A percentile compares a stretch with the other conserved stretches of the same genome.
phyloP scores from a whole-genome alignment of 1,140 invertebrate species.

The Nasonia vitripennis region DNA sequence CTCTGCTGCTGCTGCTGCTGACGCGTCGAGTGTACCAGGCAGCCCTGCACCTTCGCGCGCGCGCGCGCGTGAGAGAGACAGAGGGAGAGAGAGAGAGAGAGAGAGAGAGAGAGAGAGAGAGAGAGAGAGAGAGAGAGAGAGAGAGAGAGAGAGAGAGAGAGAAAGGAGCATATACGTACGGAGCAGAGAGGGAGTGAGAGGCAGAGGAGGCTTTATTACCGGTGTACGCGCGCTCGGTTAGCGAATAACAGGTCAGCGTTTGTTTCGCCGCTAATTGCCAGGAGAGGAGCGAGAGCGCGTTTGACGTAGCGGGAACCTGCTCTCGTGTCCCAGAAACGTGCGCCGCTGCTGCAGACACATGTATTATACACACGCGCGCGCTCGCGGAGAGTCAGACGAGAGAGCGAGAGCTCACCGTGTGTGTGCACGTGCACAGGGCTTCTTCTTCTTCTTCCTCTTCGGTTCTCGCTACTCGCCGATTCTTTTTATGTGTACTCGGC shows the following conservation, averaged over 20 bases:
- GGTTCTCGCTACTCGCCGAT: not conserved
- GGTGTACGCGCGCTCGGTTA: slow-evolving; percentile 53
- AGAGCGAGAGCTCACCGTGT: not conserved
- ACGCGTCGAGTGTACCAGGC: not conserved
- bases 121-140: not conserved
- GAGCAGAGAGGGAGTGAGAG: not conserved
- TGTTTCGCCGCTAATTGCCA: slow-evolving; percentile 63
- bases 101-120: not conserved
- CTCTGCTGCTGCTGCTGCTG: not conserved
- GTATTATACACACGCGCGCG: not conserved
- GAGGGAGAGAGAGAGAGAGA: too few relatives aligned
- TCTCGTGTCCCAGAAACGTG: slow-evolving; percentile 56
- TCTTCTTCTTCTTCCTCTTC: slow-evolving; percentile 11
- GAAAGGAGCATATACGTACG: not conserved
- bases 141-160: not conserved
- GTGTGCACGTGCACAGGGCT: not conserved
- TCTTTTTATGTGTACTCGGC: slow-evolving; percentile 43
- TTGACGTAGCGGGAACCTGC: slow-evolving; percentile 60
- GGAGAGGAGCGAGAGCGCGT: slow-evolving; percentile 48
- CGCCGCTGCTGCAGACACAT: not conserved
- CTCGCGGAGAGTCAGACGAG: not conserved
- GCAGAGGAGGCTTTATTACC: slow-evolving; percentile 51
- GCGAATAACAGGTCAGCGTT: slow-evolving; percentile 58
- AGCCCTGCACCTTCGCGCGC: not conserved
- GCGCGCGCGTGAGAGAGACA: too few relatives aligned